Conservation (phyloP, 2,113 vertebrate species). For the Leptocoma aspasia region DNA sequence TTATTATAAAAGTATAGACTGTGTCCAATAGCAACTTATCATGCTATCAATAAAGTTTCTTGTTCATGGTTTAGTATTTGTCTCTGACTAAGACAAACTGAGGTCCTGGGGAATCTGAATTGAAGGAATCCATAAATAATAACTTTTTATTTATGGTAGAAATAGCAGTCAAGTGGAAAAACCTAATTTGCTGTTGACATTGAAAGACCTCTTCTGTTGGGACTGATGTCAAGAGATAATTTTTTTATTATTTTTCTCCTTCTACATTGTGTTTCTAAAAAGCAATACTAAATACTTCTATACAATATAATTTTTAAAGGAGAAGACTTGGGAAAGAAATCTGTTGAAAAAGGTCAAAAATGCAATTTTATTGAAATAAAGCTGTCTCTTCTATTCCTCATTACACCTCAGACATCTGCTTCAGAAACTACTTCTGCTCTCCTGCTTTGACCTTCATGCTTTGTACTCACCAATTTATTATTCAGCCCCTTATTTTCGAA, state of each 20-base stretch:
- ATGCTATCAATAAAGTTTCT: background rate
- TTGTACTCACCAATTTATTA: background rate
- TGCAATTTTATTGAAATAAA: background rate
- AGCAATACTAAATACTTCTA: background rate
- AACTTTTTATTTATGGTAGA: background rate
- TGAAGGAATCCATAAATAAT: background rate
- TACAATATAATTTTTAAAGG: background rate
- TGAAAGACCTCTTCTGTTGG: background rate
- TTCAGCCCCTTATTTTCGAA: background rate
- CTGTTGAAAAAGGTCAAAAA: background rate
- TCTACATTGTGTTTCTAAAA: background rate
- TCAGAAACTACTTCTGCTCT: background rate
- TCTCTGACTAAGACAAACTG: background rate
- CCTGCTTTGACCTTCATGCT: background rate
- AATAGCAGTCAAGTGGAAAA: background rate
- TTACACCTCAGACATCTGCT: background rate
- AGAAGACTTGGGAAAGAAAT: background rate
- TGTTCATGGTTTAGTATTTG: background rate
- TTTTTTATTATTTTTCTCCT: background rate
- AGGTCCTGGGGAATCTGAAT: background rate
- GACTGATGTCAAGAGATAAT: background rate
- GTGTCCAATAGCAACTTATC: background rate
- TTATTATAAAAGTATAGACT: background rate
- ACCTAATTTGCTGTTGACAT: background rate
- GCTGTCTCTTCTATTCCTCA: background rate